Evolutionary conservation across 2,888 invertebrate species (phyloP).

Genomic region (Apamea anceps): DNA sequence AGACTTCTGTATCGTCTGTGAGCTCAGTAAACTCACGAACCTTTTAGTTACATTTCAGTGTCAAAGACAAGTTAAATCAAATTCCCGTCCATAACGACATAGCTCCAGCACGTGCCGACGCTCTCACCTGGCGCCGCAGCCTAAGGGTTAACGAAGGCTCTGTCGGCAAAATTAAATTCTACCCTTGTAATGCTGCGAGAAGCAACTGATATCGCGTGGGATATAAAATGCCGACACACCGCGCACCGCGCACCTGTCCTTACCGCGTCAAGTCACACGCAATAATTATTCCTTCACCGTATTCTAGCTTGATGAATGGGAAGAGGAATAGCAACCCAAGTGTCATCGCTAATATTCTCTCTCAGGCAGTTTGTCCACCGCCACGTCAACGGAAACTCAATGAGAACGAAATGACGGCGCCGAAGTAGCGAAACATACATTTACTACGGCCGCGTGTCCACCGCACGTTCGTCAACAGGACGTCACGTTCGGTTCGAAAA

Average conservation of each 20-base stretch:
- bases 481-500: too few relatives aligned
- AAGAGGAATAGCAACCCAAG: neutral
- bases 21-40: neutral
- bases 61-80: neutral
- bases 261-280: neutral
- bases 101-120: neutral
- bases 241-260: too few relatives aligned
- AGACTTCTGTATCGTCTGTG: too few relatives aligned
- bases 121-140: neutral
- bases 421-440: neutral
- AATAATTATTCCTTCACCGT: neutral
- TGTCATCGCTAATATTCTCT: neutral
- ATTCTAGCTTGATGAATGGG: constrained; percentile 4
- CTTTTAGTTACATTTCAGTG: neutral
- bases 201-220: neutral
- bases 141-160: constrained; percentile 17
- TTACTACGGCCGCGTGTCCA: neutral
- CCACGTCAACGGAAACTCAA: neutral
- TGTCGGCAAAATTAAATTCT: constrained; percentile 20
- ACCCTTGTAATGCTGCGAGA: neutral
- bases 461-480: neutral
- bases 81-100: neutral
- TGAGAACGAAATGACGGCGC: neutral
- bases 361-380: neutral
- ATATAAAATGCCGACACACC: neutral